phyloP scores from a whole-genome alignment of 2,113 vertebrate species.

The Rhinopithecus roxellana region DNA sequence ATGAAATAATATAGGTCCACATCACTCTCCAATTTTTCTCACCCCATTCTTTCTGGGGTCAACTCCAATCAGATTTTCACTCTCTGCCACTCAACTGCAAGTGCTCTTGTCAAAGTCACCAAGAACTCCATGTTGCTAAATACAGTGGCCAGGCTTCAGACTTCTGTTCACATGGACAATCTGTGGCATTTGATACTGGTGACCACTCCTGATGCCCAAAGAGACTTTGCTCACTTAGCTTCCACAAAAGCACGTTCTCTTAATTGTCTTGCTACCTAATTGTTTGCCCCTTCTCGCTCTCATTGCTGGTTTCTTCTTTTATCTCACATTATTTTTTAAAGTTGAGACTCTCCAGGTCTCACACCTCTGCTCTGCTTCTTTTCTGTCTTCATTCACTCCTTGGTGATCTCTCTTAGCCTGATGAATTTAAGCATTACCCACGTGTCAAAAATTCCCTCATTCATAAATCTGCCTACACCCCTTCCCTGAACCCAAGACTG shows the following conservation, averaged over 20 bases:
- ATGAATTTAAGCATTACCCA: neutral
- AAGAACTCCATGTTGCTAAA: neutral
- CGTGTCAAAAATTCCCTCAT: neutral
- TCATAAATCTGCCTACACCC: neutral
- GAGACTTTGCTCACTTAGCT: neutral
- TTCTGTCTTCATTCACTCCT: neutral
- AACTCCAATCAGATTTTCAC: neutral
- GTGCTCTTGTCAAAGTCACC: neutral
- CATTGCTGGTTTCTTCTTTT: neutral
- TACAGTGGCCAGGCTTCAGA: neutral
- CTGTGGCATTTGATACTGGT: fast-evolving
- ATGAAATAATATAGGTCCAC: neutral
- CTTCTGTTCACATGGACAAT: neutral
- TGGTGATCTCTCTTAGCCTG: neutral
- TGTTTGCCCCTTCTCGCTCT: neutral
- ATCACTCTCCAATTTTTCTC: neutral
- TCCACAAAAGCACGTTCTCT: neutral
- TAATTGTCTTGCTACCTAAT: neutral
- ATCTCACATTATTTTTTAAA: neutral
- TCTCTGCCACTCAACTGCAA: neutral
- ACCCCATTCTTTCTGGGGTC: neutral
- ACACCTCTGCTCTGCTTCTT: neutral
- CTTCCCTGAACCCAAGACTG: neutral
- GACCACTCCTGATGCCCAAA: fast-evolving
- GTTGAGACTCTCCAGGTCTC: neutral